A percentile compares a stretch with the other conserved stretches of the same genome.
These are phyloP conservation scores for Spongilla lacustris DNA, from an alignment of 37 sponge, comb jelly and placozoan genomes.

Conservation along the genomic window DNA sequence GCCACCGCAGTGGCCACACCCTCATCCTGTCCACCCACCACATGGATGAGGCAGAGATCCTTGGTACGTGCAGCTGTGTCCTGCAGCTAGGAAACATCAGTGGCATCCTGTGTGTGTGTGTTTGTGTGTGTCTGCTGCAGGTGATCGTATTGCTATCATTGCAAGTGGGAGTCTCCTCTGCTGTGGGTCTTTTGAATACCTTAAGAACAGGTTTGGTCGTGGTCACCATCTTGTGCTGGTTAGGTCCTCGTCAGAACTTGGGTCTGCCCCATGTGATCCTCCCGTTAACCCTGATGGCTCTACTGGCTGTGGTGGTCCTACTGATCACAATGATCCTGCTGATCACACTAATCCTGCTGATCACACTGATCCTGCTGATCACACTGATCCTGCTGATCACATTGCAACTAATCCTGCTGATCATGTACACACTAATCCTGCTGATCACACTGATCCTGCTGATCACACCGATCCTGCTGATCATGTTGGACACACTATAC, in stretches of 20 bases:
- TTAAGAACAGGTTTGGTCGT: slow-evolving; percentile 76
- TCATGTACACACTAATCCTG: not conserved
- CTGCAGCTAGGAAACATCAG: too few species aligned
- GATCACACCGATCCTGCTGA: too few species aligned
- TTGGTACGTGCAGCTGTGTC: slow-evolving; percentile 28
- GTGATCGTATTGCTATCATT: slow-evolving; percentile 96
- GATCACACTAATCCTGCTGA: not conserved
- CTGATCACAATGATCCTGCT: not conserved
- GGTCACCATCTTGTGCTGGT: slow-evolving; percentile 87
- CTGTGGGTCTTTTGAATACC: slow-evolving; percentile 83
- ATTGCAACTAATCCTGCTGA: not conserved
- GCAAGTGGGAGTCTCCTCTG: slow-evolving; percentile 87
- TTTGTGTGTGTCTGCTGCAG: slow-evolving; percentile 9
- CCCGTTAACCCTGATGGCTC: not conserved
- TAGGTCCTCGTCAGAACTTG: not conserved
- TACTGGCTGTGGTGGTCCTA: not conserved
- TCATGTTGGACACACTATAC: too few species aligned
- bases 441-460: not conserved
- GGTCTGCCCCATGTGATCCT: not conserved
- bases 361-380: not conserved
- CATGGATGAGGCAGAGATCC: slow-evolving; percentile 99
- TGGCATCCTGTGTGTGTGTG: not conserved
- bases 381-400: not conserved
- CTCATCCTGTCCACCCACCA: slow-evolving; percentile 98
- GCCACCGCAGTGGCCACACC: slow-evolving; percentile 73